Evolutionary conservation across 1,140 invertebrate genomes (phyloP).

Genomic region (Bacillus rossius): DNA sequence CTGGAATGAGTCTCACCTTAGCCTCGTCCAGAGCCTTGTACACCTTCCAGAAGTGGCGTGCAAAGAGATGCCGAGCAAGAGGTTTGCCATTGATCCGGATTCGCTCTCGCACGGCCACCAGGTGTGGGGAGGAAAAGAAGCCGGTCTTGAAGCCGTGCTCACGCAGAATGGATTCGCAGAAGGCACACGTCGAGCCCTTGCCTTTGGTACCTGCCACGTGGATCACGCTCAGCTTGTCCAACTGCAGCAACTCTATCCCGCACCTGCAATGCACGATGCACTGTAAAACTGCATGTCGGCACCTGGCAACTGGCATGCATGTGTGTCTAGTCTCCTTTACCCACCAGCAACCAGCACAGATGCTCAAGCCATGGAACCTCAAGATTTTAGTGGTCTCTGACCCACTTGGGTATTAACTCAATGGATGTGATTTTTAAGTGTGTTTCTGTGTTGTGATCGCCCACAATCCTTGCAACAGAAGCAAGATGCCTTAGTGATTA

Average conservation of each 20-base stretch:
- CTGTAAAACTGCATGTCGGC: too few species aligned
- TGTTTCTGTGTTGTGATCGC: too few species aligned
- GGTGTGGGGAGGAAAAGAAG: constrained; percentile 94
- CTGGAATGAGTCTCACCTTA: too few species aligned
- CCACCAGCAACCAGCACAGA: too few species aligned
- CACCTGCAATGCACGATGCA: constrained; percentile 38
- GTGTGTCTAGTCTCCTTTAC: too few species aligned
- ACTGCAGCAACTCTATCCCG: constrained; percentile 55
- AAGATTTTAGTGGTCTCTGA: too few species aligned
- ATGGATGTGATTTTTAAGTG: too few species aligned
- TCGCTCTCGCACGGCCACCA: constrained; percentile 87
- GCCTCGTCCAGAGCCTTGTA: constrained; percentile 55
- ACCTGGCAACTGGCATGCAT: too few species aligned
- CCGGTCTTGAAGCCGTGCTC: constrained; percentile 85
- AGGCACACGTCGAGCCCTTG: constrained; percentile 91
- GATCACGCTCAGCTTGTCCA: constrained; percentile 75
- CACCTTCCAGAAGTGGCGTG: constrained; percentile 76
- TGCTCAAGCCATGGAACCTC: too few species aligned
- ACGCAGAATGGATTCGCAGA: constrained; percentile 84
- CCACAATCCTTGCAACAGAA: too few species aligned
- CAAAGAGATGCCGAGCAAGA: constrained; percentile 68
- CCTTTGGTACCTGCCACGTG: constrained; percentile 97
- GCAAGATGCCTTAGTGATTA: too few species aligned
- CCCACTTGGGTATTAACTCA: too few species aligned
- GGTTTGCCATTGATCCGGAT: constrained; percentile 84